Evolutionary conservation across 2,888 invertebrate genomes (phyloP).

Genomic region (Drosophila suboccidentalis): DNA sequence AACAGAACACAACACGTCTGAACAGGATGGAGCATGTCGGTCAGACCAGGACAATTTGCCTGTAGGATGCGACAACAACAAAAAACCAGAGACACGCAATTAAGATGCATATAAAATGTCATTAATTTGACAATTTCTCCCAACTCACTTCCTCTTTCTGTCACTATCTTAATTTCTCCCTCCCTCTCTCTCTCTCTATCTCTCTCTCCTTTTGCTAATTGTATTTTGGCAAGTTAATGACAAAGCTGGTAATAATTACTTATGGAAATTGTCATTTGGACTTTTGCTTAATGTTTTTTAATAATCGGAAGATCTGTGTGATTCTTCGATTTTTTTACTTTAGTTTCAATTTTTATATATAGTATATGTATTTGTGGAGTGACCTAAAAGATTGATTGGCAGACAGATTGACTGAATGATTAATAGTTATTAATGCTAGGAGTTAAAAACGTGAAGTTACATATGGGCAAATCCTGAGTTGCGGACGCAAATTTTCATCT

Average conservation of each 20-base stretch:
- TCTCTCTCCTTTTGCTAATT: constrained; percentile 19
- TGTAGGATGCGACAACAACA: constrained; percentile 36
- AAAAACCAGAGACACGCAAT: constrained; percentile 57
- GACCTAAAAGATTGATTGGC: constrained; percentile 1
- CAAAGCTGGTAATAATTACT: constrained; percentile 2
- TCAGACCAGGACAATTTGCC: constrained; percentile 25
- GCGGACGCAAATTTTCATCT: no score
- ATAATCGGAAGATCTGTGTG: background rate
- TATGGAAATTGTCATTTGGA: background rate
- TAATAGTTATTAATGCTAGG: constrained; percentile 1
- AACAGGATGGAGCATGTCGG: background rate
- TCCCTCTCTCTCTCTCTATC: background rate
- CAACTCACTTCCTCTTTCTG: background rate
- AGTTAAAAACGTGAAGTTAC: background rate
- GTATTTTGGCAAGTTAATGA: constrained; percentile 31
- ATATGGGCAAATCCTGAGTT: no score
- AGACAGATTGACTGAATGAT: background rate
- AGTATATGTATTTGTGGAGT: background rate
- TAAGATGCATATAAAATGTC: constrained; percentile 64
- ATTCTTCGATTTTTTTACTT: background rate
- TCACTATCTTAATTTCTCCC: background rate
- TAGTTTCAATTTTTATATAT: background rate
- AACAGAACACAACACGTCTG: background rate
- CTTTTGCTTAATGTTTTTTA: background rate
- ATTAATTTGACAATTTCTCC: constrained; percentile 52